These are phyloP conservation scores for Macrosteles quadrilineatus DNA, from an alignment of 1,140 invertebrate genomes.

Conservation along the genomic window DNA sequence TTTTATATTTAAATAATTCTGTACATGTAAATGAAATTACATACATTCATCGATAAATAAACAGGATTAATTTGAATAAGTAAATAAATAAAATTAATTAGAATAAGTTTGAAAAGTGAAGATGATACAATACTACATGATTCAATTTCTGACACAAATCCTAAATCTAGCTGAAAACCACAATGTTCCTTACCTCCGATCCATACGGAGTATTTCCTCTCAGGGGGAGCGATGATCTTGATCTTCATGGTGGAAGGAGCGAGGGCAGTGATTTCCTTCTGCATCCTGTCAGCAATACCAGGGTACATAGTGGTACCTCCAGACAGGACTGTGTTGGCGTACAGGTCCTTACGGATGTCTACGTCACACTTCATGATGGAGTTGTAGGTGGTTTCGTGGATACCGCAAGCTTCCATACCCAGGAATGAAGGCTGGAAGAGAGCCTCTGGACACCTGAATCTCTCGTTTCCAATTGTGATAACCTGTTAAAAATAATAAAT, in stretches of 20 bases:
- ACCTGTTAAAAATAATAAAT: too few relatives aligned
- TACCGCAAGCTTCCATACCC: constrained; percentile 94
- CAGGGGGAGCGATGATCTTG: constrained; percentile 83
- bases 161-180: too few relatives aligned
- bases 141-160: too few relatives aligned
- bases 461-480: constrained; percentile 80
- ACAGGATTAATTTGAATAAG: too few relatives aligned
- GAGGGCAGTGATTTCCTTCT: constrained; percentile 75
- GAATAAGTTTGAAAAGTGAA: too few relatives aligned
- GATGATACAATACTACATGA: too few relatives aligned
- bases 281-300: constrained; percentile 79
- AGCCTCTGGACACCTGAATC: constrained; percentile 97
- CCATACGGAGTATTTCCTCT: constrained; percentile 84
- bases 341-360: constrained; percentile 91
- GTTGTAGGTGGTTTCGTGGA: constrained; percentile 95
- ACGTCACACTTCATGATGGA: constrained; percentile 98
- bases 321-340: constrained; percentile 94
- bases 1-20: too few relatives aligned
- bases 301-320: constrained; percentile 98
- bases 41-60: too few relatives aligned
- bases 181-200: constrained; percentile 67
- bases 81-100: too few relatives aligned
- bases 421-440: constrained; percentile 95
- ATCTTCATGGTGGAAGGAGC: constrained; percentile 77
- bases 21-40: too few relatives aligned